Percentiles rank a stretch among this genome's conserved stretches.
These are phyloP conservation scores for Rachycentron canadum DNA, from an alignment of 2,797 vertebrate species.

Conservation along the genomic window DNA sequence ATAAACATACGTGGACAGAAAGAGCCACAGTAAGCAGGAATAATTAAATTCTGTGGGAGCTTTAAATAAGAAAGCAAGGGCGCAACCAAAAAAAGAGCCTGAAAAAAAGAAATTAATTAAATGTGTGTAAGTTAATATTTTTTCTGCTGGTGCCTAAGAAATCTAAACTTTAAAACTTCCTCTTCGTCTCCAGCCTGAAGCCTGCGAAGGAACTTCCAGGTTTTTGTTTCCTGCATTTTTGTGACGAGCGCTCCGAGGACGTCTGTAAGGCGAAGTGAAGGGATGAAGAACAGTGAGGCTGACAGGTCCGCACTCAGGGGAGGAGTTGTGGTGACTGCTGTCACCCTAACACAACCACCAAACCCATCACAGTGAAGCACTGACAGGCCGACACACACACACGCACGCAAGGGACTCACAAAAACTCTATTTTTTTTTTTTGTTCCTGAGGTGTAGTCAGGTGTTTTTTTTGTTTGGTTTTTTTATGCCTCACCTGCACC, in stretches of 20 bases:
- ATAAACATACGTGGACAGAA: neutral
- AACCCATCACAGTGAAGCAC: conserved; percentile 8
- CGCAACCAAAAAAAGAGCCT: neutral
- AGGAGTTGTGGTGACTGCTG: conserved; percentile 27
- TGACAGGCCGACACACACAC: conserved; percentile 12
- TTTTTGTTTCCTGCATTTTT: conserved; percentile 3
- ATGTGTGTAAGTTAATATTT: too few relatives aligned
- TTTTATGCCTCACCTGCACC: too few relatives aligned
- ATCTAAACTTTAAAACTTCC: neutral
- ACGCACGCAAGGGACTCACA: conserved; percentile 14
- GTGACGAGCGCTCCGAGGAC: neutral
- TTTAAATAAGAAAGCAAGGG: conserved; percentile 9
- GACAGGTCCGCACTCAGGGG: conserved; percentile 39
- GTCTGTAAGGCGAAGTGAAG: conserved; percentile 20
- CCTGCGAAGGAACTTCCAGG: neutral
- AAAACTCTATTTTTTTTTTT: too few relatives aligned
- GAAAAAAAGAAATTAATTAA: neutral
- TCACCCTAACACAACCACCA: conserved; percentile 25
- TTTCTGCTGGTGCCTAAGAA: neutral
- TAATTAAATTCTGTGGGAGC: conserved; percentile 20
- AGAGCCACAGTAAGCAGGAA: neutral
- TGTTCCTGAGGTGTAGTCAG: neutral
- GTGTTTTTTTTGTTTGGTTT: neutral
- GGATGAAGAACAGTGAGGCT: conserved; percentile 32
- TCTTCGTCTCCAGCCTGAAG: neutral